Evolutionary conservation across 2,888 invertebrate species (phyloP), one percentile per base, ranked within the genome.

Genomic region (Tipula unca): DNA sequence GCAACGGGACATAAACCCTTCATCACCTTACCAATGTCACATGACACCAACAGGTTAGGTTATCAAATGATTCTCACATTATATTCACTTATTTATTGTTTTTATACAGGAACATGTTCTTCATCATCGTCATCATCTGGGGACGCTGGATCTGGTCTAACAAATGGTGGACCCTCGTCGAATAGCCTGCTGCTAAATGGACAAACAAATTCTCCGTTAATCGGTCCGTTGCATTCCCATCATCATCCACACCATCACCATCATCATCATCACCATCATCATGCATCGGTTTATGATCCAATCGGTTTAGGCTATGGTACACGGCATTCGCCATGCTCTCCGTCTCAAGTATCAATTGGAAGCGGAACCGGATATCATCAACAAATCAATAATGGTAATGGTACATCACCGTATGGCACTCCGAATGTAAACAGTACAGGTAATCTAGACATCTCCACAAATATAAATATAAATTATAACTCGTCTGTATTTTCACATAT

Each of bases 341-440:
- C 93, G 85, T 93, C 92, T 87, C 95, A 94, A 90, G 94, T 93
- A 48, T 93, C 94, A 91, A 94, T 94, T 89, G 91, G 93, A 91
- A 90, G 48, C 69, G 86, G 86, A 14, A n/a, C 39, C 25, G 39
- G 39, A 42, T 25, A 39, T 10, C 39, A 85, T n/a, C 85, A 85
- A 14, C 85, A 83, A 83, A 83, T 83, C 32, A 83, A 35, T 32
- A 83, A 35, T 32, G 83, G 83, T 6, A 83, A 83, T 32, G 29
- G 32, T 1, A 8, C 32, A 83, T 82, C 82, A 29, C 82, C 82
- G 14, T 83, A 83, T 39, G 36, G 84, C 39, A 20, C 84, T 20
- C 36, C 84, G 85, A 87, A 87, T 86, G 86, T 85, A 85, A 86
- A 86, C 83, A 86, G 85, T 85, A 84, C 85, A 35, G 29, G 86